Evolutionary conservation across 1,140 invertebrate genomes (phyloP), one percentile per base, ranked within the genome.

Genomic region (Drosophila biarmipes): DNA sequence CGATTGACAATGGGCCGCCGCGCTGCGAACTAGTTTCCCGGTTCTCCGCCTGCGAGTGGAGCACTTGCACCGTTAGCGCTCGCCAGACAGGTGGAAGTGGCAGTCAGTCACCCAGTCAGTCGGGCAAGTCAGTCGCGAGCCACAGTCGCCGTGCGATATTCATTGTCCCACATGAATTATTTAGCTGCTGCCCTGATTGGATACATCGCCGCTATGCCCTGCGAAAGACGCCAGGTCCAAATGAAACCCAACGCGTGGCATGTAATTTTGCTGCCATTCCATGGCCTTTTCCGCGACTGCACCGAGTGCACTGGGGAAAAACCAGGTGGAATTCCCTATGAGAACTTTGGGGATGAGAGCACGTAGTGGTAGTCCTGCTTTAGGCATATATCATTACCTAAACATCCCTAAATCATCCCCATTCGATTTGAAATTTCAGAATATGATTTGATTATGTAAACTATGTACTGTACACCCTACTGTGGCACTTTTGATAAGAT

Each of bases 121-220:
- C n/a, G n/a, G n/a, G n/a, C n/a, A n/a, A n/a, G n/a, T n/a, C n/a
- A n/a, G n/a, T n/a, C n/a, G n/a, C n/a, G n/a, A n/a, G n/a, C n/a
- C n/a, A n/a, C n/a, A 43, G 40, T 42, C 17, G 62, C 45, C 42
- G 63, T 69, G 56, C 67, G 67, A 71, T 69, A 71, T 10, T 46
- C 42, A 71, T 57, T 76, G 73, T 76, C 73, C 73, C 73, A 76
- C 73, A 76, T 76, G 73, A 76, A 76, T 76, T 76, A 76, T 74
- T 76, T 76, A 76, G 64, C 34, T 57, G 59, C 59, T 46, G 62
- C 73, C 58, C 73, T 68, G 73, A 76, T 76, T 76, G 62, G 73
- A 76, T 75, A 46, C 37, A 17, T 7, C 24, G 34, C 27, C 12
- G 17, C 5, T 19, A 11, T 43, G 52, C 43, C 73, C 48, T 67